Evolutionary conservation across 2,797 vertebrate genomes (phyloP).

Genomic region (Arctocebus calabarensis): DNA sequence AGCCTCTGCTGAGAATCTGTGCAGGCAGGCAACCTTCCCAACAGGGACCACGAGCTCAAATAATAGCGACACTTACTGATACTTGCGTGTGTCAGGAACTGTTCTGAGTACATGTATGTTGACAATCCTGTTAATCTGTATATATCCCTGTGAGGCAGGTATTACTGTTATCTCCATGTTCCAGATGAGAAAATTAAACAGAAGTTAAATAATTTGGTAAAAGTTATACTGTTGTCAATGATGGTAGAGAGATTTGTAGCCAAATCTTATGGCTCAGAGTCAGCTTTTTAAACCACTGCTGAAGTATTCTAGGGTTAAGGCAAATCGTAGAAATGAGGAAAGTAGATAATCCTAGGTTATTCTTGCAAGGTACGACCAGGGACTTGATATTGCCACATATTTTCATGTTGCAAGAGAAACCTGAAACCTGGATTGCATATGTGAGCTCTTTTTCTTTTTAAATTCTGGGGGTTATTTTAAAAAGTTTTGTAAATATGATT

Average conservation of each 20-base stretch:
- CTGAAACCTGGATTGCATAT: not conserved
- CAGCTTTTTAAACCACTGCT: not conserved
- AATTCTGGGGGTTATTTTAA: not conserved
- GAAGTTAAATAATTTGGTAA: not conserved
- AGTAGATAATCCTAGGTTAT: not conserved
- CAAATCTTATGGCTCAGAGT: accelerated
- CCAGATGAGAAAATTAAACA: slow-evolving; percentile 26
- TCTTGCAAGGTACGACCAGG: not conserved
- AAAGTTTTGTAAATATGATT: not conserved
- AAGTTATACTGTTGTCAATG: not conserved
- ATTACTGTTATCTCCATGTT: not conserved
- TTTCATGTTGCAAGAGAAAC: not conserved
- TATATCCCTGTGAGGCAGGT: not conserved
- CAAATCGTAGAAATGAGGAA: not conserved
- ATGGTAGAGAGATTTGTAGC: not conserved
- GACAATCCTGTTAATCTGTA: not conserved
- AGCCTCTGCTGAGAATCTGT: not conserved
- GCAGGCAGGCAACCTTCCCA: not conserved
- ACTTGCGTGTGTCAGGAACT: not conserved
- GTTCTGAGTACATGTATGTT: not conserved
- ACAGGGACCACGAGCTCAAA: not conserved
- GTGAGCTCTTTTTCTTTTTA: not conserved
- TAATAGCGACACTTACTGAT: not conserved
- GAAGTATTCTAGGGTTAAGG: not conserved
- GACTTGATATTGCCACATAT: not conserved